These are phyloP conservation scores for Drosophila recens DNA, from an alignment of 2,888 invertebrate genomes.

Conservation along the genomic window DNA sequence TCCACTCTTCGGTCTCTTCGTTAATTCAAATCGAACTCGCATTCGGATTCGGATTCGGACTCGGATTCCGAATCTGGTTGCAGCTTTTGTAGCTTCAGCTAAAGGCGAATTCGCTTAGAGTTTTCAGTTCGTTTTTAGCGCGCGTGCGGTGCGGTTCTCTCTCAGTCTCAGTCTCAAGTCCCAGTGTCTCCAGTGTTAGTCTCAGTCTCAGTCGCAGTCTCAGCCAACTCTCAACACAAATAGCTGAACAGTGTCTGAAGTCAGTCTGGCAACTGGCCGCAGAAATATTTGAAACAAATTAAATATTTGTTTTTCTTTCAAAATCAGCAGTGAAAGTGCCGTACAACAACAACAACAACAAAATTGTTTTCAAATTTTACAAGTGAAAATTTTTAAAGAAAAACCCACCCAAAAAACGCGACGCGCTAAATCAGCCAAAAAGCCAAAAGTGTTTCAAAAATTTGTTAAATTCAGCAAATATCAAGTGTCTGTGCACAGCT, in stretches of 20 bases:
- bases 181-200: slow-evolving; percentile 29
- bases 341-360: slow-evolving; percentile 6
- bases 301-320: slow-evolving; percentile 23
- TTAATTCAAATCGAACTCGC: slow-evolving; percentile 37
- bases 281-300: slow-evolving; percentile 27
- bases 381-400: slow-evolving; percentile 65
- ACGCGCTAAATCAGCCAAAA: slow-evolving; percentile 54
- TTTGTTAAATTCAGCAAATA: slow-evolving; percentile 48
- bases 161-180: slow-evolving; percentile 24
- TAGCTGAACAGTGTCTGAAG: slow-evolving; percentile 58
- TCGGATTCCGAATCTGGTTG: slow-evolving; percentile 47
- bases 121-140: slow-evolving; percentile 80
- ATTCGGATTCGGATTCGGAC: slow-evolving; percentile 37
- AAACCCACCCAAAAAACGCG: slow-evolving; percentile 26
- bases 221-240: slow-evolving; percentile 11
- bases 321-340: slow-evolving; percentile 65
- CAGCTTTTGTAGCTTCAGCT: slow-evolving; percentile 27
- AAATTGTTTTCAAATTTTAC: slow-evolving; percentile 65
- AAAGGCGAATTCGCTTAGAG: slow-evolving; percentile 45
- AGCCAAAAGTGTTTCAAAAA: slow-evolving; percentile 63
- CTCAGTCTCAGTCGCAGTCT: slow-evolving; percentile 4
- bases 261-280: slow-evolving; percentile 39
- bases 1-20: slow-evolving; percentile 41
- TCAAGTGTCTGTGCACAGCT: slow-evolving; percentile 50
- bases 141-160: slow-evolving; percentile 83